phyloP scores from a whole-genome alignment of 2,888 invertebrate species.

The Tanypteryx hageni region DNA sequence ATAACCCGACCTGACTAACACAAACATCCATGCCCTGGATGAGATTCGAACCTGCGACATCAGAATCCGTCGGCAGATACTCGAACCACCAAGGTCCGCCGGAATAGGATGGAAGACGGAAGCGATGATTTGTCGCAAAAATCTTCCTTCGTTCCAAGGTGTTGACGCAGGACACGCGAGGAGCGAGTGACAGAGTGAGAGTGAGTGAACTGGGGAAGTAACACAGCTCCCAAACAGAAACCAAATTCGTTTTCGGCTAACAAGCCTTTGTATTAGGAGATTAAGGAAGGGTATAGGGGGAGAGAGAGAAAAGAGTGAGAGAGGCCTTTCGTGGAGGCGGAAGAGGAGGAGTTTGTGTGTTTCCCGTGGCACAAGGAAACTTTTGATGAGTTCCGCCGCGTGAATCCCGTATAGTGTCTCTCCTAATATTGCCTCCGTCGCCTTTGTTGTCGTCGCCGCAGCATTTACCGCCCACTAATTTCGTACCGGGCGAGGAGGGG shows the following conservation, averaged over 20 bases:
- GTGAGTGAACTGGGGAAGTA: background rate
- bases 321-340: too few species aligned
- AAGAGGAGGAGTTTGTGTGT: background rate
- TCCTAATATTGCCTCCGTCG: background rate
- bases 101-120: too few species aligned
- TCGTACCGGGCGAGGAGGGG: background rate
- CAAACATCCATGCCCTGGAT: too few species aligned
- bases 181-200: too few species aligned
- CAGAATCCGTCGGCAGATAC: too few species aligned
- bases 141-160: too few species aligned
- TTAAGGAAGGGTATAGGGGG: background rate
- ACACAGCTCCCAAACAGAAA: background rate
- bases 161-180: too few species aligned
- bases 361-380: background rate
- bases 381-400: background rate
- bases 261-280: background rate
- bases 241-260: background rate
- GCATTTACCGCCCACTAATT: background rate
- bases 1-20: too few species aligned
- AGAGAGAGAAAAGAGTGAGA: too few species aligned
- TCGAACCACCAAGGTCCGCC: too few species aligned
- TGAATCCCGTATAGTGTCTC: slow-evolving; percentile 10
- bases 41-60: too few species aligned
- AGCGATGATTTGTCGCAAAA: too few species aligned
- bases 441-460: background rate